These are phyloP conservation scores for Stenchaetothrips biformis DNA, from an alignment of 2,888 invertebrate species.

Conservation along the genomic window DNA sequence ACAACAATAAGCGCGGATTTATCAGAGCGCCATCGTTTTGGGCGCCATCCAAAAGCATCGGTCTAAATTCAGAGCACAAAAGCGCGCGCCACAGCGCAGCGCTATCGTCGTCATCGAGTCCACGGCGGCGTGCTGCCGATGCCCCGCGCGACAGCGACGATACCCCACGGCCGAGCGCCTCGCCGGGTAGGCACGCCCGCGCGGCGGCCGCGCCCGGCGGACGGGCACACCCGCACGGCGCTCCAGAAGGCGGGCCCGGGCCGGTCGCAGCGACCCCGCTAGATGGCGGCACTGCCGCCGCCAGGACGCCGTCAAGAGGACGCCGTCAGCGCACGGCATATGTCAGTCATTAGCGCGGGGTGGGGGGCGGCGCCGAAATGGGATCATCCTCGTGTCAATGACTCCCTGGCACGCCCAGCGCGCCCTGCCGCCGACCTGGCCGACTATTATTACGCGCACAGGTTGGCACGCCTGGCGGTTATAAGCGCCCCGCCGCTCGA, in stretches of 20 bases:
- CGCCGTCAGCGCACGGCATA: background rate
- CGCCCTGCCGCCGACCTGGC: background rate
- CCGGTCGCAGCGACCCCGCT: background rate
- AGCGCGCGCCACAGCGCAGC: background rate
- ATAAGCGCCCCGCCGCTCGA: background rate
- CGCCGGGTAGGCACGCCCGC: background rate
- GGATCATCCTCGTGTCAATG: slow-evolving; percentile 24
- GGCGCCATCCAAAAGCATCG: slow-evolving; percentile 16
- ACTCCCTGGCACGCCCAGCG: background rate
- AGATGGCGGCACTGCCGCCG: background rate
- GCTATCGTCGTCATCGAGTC: background rate
- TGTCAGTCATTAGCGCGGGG: slow-evolving; percentile 12
- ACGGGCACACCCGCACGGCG: background rate
- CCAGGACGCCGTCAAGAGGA: too few species aligned
- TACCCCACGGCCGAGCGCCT: background rate
- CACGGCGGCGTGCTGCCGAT: background rate
- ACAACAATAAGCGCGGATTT: slow-evolving; percentile 1
- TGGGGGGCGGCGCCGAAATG: slow-evolving; percentile 1
- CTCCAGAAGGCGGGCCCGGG: background rate
- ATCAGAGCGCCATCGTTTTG: slow-evolving; percentile 18
- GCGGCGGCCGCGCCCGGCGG: background rate
- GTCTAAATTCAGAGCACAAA: slow-evolving; percentile 23
- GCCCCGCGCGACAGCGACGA: background rate
- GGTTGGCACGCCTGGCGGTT: background rate
- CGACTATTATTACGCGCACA: slow-evolving; percentile 17